phyloP scores from a whole-genome alignment of 23 tunicate genomes.

The Phallusia fumigata region DNA sequence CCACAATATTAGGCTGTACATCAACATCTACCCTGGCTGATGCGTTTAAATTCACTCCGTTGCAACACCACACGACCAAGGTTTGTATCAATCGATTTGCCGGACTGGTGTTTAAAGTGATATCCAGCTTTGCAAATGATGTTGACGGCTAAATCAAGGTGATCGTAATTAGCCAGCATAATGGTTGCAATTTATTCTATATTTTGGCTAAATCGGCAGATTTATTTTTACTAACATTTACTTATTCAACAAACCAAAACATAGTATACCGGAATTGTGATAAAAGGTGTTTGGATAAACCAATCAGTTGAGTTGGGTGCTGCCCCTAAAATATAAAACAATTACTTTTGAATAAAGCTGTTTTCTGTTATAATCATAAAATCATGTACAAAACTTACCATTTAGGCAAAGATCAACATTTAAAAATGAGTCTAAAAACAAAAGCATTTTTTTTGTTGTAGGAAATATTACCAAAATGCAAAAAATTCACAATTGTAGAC shows the following conservation, averaged over 20 bases:
- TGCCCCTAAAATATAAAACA: not conserved
- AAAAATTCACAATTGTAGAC: not conserved
- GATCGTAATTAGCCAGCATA: not conserved
- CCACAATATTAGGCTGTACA: constrained; percentile 14
- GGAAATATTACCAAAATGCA: too few species aligned
- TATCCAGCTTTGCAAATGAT: not conserved
- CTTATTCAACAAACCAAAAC: too few species aligned
- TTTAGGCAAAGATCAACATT: not conserved
- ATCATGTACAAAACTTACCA: too few species aligned
- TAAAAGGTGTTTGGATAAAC: not conserved
- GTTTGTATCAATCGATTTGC: not conserved
- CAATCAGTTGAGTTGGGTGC: not conserved
- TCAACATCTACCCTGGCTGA: constrained; percentile 23
- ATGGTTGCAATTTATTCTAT: not conserved
- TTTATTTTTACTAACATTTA: too few species aligned
- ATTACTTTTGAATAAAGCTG: not conserved
- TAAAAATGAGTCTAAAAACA: not conserved
- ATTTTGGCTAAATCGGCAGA: too few species aligned
- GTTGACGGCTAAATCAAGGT: not conserved
- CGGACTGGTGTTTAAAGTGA: not conserved
- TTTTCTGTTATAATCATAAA: not conserved
- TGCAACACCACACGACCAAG: not conserved
- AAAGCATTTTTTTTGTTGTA: not conserved
- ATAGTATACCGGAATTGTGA: not conserved
- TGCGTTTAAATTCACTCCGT: not conserved